A percentile compares a stretch with the other conserved stretches of the same genome.
Conservation (phyloP, 2,797 vertebrate genomes). For the Zonotrichia albicollis region DNA sequence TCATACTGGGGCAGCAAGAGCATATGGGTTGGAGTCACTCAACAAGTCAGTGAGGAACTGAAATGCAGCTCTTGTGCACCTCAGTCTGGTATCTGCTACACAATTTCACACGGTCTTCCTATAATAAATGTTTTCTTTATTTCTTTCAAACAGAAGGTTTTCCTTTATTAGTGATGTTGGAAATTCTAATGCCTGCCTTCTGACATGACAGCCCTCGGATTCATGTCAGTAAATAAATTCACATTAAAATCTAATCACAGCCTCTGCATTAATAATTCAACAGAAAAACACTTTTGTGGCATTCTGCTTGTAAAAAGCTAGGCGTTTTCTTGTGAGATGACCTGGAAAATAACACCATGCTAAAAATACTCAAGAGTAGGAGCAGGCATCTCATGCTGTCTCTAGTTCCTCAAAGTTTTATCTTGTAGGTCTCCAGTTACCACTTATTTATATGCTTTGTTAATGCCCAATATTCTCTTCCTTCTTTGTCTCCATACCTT, state of each 20-base stretch:
- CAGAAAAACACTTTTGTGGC: background rate
- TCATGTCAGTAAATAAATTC: background rate
- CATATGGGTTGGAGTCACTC: background rate
- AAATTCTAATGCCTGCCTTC: background rate
- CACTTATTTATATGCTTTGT: background rate
- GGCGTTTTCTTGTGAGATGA: background rate
- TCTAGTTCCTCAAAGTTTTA: background rate
- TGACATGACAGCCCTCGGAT: background rate
- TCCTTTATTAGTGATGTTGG: background rate
- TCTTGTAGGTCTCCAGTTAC: background rate
- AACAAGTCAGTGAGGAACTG: background rate
- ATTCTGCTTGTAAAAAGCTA: background rate
- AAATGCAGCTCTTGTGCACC: background rate
- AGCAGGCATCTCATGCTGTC: background rate
- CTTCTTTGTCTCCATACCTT: background rate
- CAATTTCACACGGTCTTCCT: background rate
- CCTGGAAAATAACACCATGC: background rate
- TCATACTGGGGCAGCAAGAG: background rate
- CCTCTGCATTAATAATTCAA: background rate
- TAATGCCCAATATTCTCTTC: background rate
- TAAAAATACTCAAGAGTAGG: background rate
- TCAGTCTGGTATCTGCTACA: background rate
- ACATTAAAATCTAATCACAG: background rate
- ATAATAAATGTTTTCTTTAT: background rate
- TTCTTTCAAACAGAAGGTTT: background rate